Conservation (phyloP, 1,140 invertebrate species). For the Thaumetopoea pityocampa region DNA sequence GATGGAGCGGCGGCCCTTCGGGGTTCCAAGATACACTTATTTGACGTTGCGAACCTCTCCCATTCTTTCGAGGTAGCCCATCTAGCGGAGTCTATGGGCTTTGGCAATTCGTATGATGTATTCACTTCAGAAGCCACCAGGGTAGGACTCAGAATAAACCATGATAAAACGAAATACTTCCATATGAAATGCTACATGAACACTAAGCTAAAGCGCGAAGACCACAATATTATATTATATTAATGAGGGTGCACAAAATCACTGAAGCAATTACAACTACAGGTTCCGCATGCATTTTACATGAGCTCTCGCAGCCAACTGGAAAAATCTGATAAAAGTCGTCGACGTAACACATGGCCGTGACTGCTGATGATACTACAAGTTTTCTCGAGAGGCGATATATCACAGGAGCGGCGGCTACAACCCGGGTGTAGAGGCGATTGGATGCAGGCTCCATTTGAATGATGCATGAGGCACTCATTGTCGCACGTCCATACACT, state of each 20-base stretch:
- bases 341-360: conserved; percentile 23
- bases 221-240: conserved; percentile 5
- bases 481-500: conserved; percentile 14
- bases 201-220: conserved; percentile 1
- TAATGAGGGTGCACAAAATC: conserved; percentile 19
- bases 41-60: too few relatives aligned
- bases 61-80: too few relatives aligned
- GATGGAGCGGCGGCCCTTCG: too few relatives aligned
- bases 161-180: neutral
- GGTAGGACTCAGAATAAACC: neutral
- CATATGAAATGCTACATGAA: conserved; percentile 1
- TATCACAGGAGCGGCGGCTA: conserved; percentile 34
- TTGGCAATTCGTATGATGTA: too few relatives aligned
- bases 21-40: too few relatives aligned
- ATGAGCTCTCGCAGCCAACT: conserved; percentile 27
- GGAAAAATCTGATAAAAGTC: conserved; percentile 37
- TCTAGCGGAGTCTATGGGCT: too few relatives aligned
- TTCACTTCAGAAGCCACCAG: too few relatives aligned
- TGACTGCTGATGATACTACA: conserved; percentile 40
- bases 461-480: conserved; percentile 35
- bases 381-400: conserved; percentile 42
- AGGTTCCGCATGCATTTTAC: conserved; percentile 28
- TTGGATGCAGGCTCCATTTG: conserved; percentile 36
- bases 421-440: conserved; percentile 34
- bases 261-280: conserved; percentile 29